These are phyloP conservation scores for Aethes cnicana DNA, from an alignment of 2,888 invertebrate species.

Conservation along the genomic window DNA sequence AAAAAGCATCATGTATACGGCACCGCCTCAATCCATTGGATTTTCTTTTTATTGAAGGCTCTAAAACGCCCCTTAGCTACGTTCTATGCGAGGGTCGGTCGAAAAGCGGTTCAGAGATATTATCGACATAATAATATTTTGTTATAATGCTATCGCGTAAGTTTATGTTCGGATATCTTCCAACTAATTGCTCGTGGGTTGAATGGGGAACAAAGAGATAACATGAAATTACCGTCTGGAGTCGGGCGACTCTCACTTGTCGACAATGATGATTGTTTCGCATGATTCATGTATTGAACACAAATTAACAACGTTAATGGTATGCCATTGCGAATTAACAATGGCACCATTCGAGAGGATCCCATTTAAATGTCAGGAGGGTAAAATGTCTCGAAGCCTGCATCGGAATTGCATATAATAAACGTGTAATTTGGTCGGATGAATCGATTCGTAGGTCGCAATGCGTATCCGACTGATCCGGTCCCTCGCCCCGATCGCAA, in stretches of 20 bases:
- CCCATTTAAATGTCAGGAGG: constrained; percentile 43
- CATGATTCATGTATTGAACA: constrained; percentile 54
- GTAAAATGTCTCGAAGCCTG: constrained; percentile 32
- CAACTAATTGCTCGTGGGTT: constrained; percentile 58
- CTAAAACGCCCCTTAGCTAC: constrained; percentile 54
- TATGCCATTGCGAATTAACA: constrained; percentile 39
- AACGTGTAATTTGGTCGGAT: constrained; percentile 47
- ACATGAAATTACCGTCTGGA: constrained; percentile 47
- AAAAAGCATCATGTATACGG: constrained; percentile 35
- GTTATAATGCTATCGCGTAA: constrained; percentile 54
- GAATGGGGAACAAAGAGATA: constrained; percentile 60
- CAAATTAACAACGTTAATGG: constrained; percentile 50
- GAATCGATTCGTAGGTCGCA: constrained; percentile 51
- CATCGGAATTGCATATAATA: constrained; percentile 25
- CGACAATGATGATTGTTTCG: constrained; percentile 60
- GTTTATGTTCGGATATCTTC: constrained; percentile 55
- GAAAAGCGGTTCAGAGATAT: constrained; percentile 55
- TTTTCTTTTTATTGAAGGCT: constrained; percentile 55
- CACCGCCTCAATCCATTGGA: constrained; percentile 45
- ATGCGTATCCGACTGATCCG: constrained; percentile 44
- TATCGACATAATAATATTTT: constrained; percentile 64
- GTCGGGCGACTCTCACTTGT: constrained; percentile 40
- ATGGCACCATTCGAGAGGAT: constrained; percentile 20
- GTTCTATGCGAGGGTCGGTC: constrained; percentile 54
- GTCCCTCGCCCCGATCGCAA: constrained; percentile 64